phyloP scores from a whole-genome alignment of 2,113 vertebrate genomes.

The Cyrtonyx montezumae region DNA sequence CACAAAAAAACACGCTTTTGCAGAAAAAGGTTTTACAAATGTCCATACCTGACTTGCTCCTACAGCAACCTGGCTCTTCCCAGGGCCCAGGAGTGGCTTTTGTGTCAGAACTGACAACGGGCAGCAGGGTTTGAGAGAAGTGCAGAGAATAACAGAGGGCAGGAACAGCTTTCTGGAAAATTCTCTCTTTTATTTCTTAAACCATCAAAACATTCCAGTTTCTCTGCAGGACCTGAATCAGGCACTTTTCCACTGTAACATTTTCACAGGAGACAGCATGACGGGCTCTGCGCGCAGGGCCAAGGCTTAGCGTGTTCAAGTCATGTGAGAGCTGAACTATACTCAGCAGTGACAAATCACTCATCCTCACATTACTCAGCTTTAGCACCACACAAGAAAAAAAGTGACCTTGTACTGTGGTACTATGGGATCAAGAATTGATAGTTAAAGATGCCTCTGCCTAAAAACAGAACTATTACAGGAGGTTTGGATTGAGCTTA shows the following conservation, averaged over 20 bases:
- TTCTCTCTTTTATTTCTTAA: slow-evolving; percentile 50
- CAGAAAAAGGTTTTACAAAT: background rate
- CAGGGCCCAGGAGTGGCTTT: background rate
- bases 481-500: background rate
- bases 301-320: background rate
- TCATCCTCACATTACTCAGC: background rate
- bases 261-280: background rate
- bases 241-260: background rate
- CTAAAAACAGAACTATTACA: background rate
- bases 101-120: background rate
- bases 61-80: background rate
- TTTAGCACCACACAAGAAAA: background rate
- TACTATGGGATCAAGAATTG: background rate
- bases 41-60: background rate
- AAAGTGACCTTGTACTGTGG: background rate
- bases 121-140: background rate
- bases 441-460: background rate
- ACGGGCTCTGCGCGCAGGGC: background rate
- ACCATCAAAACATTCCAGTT: slow-evolving; percentile 18
- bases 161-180: slow-evolving; percentile 35
- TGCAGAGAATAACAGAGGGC: background rate
- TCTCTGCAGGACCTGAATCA: background rate
- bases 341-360: background rate
- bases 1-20: fast-evolving
- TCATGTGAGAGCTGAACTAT: background rate